phyloP scores from a whole-genome alignment of 2,797 vertebrate species.

The Pipistrellus pygmaeus region DNA sequence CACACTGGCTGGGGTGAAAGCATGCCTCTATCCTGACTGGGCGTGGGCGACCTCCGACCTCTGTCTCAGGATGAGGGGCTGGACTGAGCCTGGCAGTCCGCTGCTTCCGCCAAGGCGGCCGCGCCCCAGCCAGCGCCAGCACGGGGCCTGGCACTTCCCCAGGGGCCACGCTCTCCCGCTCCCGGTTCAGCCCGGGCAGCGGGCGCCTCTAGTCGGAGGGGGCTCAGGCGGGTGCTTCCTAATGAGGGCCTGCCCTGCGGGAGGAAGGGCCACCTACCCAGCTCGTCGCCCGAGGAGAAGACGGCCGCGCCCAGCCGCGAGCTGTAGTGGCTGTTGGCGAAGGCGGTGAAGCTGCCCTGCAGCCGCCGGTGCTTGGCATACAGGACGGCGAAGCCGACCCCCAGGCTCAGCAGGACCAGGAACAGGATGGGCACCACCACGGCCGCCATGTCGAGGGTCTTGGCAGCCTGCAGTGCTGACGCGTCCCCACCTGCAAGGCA shows the following conservation, averaged over 20 bases:
- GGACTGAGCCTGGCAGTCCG: background rate
- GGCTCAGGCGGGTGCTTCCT: too few species aligned
- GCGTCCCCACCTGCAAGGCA: slow-evolving; percentile 85
- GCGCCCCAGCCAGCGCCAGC: too few species aligned
- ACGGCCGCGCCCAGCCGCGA: slow-evolving; percentile 97
- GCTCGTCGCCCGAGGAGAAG: slow-evolving; percentile 97
- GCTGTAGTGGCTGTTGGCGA: slow-evolving; percentile 99
- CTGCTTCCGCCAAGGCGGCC: background rate
- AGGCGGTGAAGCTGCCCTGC: slow-evolving; percentile 97
- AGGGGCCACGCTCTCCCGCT: background rate
- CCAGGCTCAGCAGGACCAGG: slow-evolving; percentile 94
- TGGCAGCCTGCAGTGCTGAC: slow-evolving; percentile 57
- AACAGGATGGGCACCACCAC: slow-evolving; percentile 97
- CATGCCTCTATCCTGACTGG: background rate
- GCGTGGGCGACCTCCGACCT: background rate
- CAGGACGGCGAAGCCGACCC: slow-evolving; percentile 91
- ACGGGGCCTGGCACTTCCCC: background rate
- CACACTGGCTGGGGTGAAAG: background rate
- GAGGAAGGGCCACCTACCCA: slow-evolving; percentile 89
- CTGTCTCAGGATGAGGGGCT: background rate
- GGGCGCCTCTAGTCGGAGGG: too few species aligned
- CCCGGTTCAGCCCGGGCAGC: background rate
- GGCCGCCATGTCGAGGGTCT: slow-evolving; percentile 91
- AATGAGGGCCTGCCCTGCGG: too few species aligned
- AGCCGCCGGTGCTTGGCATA: slow-evolving; percentile 95